Conservation (phyloP, 2,888 invertebrate genomes). For the Aspidapion aeneum region DNA sequence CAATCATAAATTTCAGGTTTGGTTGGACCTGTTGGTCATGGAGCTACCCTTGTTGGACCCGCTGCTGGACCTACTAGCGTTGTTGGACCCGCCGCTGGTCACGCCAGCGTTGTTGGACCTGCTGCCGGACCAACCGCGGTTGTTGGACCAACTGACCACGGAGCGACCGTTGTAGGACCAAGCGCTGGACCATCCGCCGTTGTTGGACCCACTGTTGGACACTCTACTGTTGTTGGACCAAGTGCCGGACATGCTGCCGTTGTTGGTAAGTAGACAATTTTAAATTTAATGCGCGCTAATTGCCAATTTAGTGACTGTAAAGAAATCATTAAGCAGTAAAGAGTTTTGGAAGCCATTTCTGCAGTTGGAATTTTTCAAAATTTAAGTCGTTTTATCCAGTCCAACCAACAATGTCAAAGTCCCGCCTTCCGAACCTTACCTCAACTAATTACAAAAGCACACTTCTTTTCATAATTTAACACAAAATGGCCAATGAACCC, state of each 20-base stretch:
- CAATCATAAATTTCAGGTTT: no score
- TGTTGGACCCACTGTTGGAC: constrained; percentile 17
- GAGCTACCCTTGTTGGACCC: constrained; percentile 24
- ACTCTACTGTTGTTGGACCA: constrained; percentile 9
- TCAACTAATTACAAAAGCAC: no score
- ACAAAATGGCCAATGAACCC: no score
- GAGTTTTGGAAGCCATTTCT: no score
- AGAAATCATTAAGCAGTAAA: no score
- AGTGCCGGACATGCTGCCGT: constrained; percentile 12
- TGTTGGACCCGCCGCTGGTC: constrained; percentile 23
- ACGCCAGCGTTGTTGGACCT: constrained; percentile 23
- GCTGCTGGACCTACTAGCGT: constrained; percentile 21
- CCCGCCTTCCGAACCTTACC: no score
- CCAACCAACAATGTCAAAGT: no score
- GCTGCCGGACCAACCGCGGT: constrained; percentile 23
- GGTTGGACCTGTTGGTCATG: constrained; percentile 20
- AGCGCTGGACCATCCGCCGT: constrained; percentile 12
- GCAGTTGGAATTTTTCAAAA: no score
- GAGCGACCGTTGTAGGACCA: constrained; percentile 17
- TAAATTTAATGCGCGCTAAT: no score
- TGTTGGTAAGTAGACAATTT: constrained; percentile 9
- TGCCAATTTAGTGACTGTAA: no score
- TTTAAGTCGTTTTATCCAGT: no score
- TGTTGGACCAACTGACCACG: constrained; percentile 23
- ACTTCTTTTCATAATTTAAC: no score